Evolutionary conservation across 2,113 vertebrate species (phyloP), one percentile per base, ranked within the genome.

Genomic region (Datnioides undecimradiatus): DNA sequence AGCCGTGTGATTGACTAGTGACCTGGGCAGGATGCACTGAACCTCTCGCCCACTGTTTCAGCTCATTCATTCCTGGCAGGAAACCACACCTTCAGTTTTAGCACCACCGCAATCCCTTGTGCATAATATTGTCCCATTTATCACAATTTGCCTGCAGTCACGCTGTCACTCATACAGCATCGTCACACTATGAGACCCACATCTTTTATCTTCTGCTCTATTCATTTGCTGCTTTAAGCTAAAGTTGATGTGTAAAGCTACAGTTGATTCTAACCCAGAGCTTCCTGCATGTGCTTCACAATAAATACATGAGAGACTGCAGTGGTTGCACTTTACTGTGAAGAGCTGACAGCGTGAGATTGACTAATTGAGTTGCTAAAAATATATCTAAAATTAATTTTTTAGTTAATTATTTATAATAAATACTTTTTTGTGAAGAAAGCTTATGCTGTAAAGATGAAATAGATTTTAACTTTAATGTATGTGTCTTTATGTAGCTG

Each of bases 1-100:
- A 23, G 48, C 36, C 1, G 21, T 55, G 16, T 7, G 52, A 73
- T 9, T 70, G 59, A 57, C 41, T 62, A 70, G 19, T 81, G 70
- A 72, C 65, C 73, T 75, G 55, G 65, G 73, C 19, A 51, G 52
- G n/a, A 60, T 66, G 75, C 34, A 19, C 0, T 23, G 19, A 77
- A 29, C 72, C 63, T 76, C 23, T 72, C 71, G 38, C 34, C 25
- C 6, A 9, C 55, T 46, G 7, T 64, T 68, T 75, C 33, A 49
- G 41, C 33, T 31, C 7, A 43, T 23, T 68, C 9, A 46, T 23
- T 75, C 14, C 0, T 14, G 12, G 36, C 19, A 31, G 23, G 38
- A 21, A 69, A 55, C 34, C 71, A 23, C 41, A 48, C 64, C 41
- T 67, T 45, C 21, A 43, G 31, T 34, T 41, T 67, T 12, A 73